Evolutionary conservation across 2,888 invertebrate genomes (phyloP).

Genomic region (Eilema caniola): DNA sequence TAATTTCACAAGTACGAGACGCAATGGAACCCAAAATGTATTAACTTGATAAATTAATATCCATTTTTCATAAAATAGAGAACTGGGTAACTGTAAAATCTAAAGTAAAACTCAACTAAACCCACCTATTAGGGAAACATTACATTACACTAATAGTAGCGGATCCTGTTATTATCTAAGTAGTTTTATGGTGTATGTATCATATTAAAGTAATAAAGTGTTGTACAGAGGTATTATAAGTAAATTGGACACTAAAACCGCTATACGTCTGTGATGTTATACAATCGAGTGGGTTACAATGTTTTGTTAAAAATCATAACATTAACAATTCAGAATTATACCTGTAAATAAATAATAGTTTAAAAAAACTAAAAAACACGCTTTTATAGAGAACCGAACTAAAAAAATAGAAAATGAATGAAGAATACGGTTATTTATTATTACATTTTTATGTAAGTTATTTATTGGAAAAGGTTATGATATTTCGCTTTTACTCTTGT

Average conservation of each 20-base stretch:
- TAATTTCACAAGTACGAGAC: neutral
- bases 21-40: too few relatives aligned
- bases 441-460: too few relatives aligned
- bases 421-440: too few relatives aligned
- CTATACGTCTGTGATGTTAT: neutral
- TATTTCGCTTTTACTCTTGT: too few relatives aligned
- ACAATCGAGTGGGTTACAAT: neutral
- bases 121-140: constrained; percentile 21
- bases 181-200: constrained; percentile 28
- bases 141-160: constrained; percentile 36
- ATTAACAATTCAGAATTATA: too few relatives aligned
- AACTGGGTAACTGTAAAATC: neutral
- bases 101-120: constrained; percentile 1
- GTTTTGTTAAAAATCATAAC: too few relatives aligned
- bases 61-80: neutral
- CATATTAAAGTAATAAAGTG: constrained; percentile 30
- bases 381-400: too few relatives aligned
- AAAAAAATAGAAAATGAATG: too few relatives aligned
- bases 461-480: too few relatives aligned
- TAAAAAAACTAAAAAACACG: too few relatives aligned
- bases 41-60: too few relatives aligned
- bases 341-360: too few relatives aligned
- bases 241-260: neutral
- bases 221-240: neutral
- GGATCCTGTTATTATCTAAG: constrained; percentile 34